Conservation (phyloP, 1,140 invertebrate genomes). For the Anastatus disparis region DNA sequence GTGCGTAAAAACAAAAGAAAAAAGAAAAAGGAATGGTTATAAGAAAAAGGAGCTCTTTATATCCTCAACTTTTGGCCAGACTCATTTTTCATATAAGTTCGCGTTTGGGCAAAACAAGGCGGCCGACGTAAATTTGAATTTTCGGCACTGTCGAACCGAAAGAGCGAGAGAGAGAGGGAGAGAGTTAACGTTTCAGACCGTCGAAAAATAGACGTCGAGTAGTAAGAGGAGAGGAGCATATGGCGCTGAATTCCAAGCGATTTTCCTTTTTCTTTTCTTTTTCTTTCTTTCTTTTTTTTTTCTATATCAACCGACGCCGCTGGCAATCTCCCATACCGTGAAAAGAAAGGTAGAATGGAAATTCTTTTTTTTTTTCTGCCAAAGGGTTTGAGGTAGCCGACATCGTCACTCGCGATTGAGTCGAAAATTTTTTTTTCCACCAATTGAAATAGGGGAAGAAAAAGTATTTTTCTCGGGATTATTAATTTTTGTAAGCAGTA, state of each 20-base stretch:
- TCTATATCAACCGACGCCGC: too few species aligned
- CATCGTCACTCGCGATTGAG: too few species aligned
- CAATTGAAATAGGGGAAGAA: not conserved
- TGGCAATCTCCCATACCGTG: constrained; percentile 35
- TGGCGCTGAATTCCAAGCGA: constrained; percentile 59
- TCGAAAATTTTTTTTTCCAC: too few species aligned
- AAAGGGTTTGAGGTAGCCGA: not conserved
- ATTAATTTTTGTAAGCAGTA: constrained; percentile 7
- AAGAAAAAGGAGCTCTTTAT: too few species aligned
- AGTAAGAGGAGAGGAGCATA: constrained; percentile 52
- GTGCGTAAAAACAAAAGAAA: constrained; percentile 24
- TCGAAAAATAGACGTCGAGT: constrained; percentile 16
- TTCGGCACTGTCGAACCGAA: constrained; percentile 46
- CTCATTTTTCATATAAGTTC: constrained; percentile 62
- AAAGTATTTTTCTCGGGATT: constrained; percentile 8
- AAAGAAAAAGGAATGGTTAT: constrained; percentile 11
- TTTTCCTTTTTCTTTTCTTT: constrained; percentile 50
- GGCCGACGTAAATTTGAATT: constrained; percentile 65
- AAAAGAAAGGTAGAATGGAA: not conserved
- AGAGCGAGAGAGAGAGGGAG: too few species aligned
- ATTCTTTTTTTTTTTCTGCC: not conserved
- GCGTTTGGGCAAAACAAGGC: constrained; percentile 53
- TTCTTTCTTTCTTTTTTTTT: too few species aligned
- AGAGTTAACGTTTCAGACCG: too few species aligned
- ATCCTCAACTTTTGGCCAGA: too few species aligned